Evolutionary conservation across 2,888 invertebrate genomes (phyloP), one percentile per base, ranked within the genome.

Genomic region (Gerris lacustris): DNA sequence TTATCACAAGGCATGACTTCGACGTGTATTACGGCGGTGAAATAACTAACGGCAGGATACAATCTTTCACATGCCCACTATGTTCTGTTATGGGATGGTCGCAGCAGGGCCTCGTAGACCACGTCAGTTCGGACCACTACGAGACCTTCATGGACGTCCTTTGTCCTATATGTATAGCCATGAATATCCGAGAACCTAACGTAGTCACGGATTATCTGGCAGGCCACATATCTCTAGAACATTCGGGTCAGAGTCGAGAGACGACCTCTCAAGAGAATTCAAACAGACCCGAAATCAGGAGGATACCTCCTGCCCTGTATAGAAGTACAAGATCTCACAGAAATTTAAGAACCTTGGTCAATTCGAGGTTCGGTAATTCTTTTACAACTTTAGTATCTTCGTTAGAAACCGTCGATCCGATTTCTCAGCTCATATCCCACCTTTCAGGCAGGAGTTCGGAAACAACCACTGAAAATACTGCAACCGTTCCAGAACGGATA

Each of bases 201-300:
- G 89, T 94, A 80, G 92, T 96, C 82, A 96, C 96, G 75, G 96
- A 96, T 83, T 96, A 98, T 84, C 94, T 97, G 83, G 91, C 94
- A 76, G 92, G 93, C 78, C 97, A 97, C 85, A 87, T 97, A 79
- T 91, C 92, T 74, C 83, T 95, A 76, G 96, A 96, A 81, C 97
- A 97, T 83, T 55, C 55, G 55, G 55, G 55, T 55, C 55, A 55
- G 15, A 55, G 15, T 55, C 9, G 55, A 55, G 55, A 55, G 15
- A 9, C 55, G 15, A 15, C 55, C 15, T 55, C 55, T 55, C 55
- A 55, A 5, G 55, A 55, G 15, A 55, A 55, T 55, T 55, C 55
- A 11, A 55, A 55, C 15, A 55, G 55, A 55, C 9, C 55, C 15
- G 55, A 55, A 15, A 55, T 55, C 9, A 55, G 55, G 55, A 55